phyloP scores from a whole-genome alignment of 2,888 invertebrate genomes.

The Bombylius major region DNA sequence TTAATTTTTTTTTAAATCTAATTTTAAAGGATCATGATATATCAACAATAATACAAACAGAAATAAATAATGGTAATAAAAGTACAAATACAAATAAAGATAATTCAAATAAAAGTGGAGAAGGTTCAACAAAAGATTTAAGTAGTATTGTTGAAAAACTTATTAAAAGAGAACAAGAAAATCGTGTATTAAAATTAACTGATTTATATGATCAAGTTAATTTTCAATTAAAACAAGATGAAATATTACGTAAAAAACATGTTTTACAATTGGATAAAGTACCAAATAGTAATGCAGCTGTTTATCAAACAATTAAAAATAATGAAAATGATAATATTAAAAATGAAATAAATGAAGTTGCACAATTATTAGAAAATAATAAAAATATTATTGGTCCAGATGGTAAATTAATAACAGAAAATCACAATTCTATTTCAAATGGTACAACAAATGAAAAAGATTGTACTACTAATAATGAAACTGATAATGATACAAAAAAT shows the following conservation, averaged over 20 bases:
- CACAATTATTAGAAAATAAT: constrained; percentile 41
- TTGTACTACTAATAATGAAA: no score
- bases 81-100: constrained; percentile 11
- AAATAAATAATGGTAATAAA: constrained; percentile 34
- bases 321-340: constrained; percentile 42
- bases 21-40: constrained; percentile 35
- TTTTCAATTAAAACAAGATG: constrained; percentile 19
- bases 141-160: constrained; percentile 44
- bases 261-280: constrained; percentile 36
- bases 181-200: constrained; percentile 17
- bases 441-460: not conserved
- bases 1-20: not conserved
- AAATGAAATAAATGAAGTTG: constrained; percentile 46
- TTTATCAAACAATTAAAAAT: constrained; percentile 48
- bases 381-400: constrained; percentile 51
- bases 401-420: constrained; percentile 43
- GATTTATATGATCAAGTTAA: constrained; percentile 23
- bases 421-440: constrained; percentile 17
- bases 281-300: constrained; percentile 46
- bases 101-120: constrained; percentile 22
- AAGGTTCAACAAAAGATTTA: constrained; percentile 40
- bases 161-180: constrained; percentile 28
- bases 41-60: constrained; percentile 39
- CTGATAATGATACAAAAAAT: no score
- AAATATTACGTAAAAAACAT: constrained; percentile 17